A percentile compares a stretch with the other conserved stretches of the same genome.
phyloP scores from a whole-genome alignment of 2,888 invertebrate species.

The Diarsia brunnea region DNA sequence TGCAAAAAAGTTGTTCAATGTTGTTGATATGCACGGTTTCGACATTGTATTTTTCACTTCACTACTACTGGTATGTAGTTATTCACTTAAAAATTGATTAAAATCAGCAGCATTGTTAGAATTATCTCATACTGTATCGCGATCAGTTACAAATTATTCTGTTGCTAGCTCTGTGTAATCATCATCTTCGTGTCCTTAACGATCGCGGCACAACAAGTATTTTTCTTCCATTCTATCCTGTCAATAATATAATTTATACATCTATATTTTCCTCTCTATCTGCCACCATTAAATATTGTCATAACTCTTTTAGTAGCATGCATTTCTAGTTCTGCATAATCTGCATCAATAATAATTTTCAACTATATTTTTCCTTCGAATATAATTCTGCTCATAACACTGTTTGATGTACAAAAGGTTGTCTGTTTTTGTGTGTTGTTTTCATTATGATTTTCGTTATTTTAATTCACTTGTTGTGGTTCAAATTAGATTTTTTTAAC shows the following conservation, averaged over 20 bases:
- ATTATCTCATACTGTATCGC: constrained; percentile 17
- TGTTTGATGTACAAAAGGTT: background rate
- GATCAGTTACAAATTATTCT: constrained; percentile 3
- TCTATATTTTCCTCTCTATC: background rate
- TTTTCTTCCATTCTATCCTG: background rate
- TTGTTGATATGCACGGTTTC: background rate
- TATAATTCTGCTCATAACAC: background rate
- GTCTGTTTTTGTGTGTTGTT: background rate
- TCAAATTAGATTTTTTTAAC: background rate
- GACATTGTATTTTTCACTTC: background rate
- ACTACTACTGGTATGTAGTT: too few species aligned
- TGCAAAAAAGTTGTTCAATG: too few species aligned
- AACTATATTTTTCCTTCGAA: background rate
- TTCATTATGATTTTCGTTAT: background rate
- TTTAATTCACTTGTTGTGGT: background rate
- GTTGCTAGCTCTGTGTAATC: background rate
- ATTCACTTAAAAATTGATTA: constrained; percentile 7
- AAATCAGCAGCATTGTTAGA: constrained; percentile 16
- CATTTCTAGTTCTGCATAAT: background rate
- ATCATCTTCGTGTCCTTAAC: background rate
- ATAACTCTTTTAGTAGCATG: background rate
- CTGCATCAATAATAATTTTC: background rate
- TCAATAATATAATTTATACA: background rate
- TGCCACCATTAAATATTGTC: background rate
- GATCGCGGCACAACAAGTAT: background rate